phyloP scores from a whole-genome alignment of 2,113 vertebrate species.

The Pandion haliaetus region DNA sequence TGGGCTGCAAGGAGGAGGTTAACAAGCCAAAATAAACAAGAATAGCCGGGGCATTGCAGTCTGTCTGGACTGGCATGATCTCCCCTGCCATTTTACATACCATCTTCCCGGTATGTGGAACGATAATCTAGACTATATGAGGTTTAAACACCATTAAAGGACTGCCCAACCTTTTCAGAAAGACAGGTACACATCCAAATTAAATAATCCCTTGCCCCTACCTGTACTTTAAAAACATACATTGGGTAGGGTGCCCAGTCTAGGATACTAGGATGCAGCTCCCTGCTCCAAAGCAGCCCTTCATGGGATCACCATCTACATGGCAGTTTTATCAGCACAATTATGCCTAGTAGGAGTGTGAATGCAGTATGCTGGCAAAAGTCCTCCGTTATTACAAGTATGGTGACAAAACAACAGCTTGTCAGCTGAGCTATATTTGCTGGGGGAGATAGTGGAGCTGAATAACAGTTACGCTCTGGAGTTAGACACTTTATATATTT shows the following conservation, averaged over 20 bases:
- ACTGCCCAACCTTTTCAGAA: neutral
- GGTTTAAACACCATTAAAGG: neutral
- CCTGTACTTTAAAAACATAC: neutral
- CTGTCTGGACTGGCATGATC: neutral
- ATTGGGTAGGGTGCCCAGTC: neutral
- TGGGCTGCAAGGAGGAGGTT: neutral
- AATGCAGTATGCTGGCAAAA: neutral
- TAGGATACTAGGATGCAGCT: neutral
- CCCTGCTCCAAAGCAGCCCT: neutral
- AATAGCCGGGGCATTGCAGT: accelerated
- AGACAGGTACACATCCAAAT: neutral
- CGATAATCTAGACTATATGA: neutral
- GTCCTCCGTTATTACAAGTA: neutral
- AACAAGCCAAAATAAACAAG: neutral
- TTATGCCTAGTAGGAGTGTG: neutral
- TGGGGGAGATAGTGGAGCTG: neutral
- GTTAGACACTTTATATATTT: neutral
- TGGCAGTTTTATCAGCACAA: neutral
- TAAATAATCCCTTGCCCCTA: neutral
- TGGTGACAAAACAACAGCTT: neutral
- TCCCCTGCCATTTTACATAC: neutral
- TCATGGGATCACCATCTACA: neutral
- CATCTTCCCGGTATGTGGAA: neutral
- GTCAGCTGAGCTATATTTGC: neutral
- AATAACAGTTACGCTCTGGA: neutral